Base-by-base conservation (phyloP, 2,888 invertebrate species). In the Cynaeus angustus region DNA sequence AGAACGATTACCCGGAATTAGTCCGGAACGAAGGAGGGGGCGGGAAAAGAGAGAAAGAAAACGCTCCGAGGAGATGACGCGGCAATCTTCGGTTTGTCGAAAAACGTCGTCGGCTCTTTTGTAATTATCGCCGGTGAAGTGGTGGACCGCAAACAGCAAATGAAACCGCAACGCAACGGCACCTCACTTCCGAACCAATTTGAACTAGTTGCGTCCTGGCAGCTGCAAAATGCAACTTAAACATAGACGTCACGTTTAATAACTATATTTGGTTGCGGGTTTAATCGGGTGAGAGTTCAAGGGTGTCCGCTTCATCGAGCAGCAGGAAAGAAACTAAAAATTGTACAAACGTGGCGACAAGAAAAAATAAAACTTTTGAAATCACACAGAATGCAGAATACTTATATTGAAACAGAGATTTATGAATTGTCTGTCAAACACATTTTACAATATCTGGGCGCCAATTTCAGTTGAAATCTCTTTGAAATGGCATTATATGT, bases 91-190 rank as follows among this genome's bases (percentile, higher is more conserved):
- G 10, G 37, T 37, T 26, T 14, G 56, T 30, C 45, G 45, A 45
- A 59, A 59, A 59, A 46, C 28, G 16, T 43, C 56, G 41, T 38
- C 43, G 33, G 14, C 10, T 13, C 26, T 58, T 58, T 58, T 58
- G 58, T 28, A 58, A 58, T 59, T 59, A 46, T 59, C 59, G 41
- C 9, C 10, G 53, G 16, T 16, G 37, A 13, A 46, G 16, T 37
- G 37, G 14, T 37, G 21, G 56, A 56, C 56, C 56, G 21, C 41
- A 56, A 56, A 56, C 41, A 26, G 38, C 41, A 41, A 56, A 38
- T 56, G 56, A 10, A 45, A 59, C 59, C 59, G 59, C 59, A 45
- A 59, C 56, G 53, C 56, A 56, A 59, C 59, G 59, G 30, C 43
- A 43, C 43, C 58, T 41, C 43, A 28, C 43, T 43, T 45, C 13